Evolutionary conservation across 2,888 invertebrate species (phyloP), one percentile per base, ranked within the genome.

Genomic region (Coelopa pilipes): DNA sequence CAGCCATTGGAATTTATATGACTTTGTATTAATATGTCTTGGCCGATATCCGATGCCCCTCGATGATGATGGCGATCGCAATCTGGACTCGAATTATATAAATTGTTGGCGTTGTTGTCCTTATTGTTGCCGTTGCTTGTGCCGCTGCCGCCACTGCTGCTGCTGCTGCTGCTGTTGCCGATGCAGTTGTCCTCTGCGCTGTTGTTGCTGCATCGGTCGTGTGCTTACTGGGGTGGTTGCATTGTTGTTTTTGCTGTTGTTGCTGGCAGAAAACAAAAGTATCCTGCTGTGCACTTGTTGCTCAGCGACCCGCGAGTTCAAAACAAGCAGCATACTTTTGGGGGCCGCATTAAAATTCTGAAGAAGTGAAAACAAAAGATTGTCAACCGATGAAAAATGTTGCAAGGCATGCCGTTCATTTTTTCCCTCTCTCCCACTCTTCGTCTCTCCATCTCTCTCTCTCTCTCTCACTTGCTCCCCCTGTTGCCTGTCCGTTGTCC

Each of bases 301-400:
- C 80, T 81, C 81, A 47, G 50, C 80, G 46, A 45, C 45, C 50
- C 13, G 13, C 17, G 11, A 21, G 73, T 78, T 78, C 77, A 76
- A 76, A 73, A 75, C 73, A 72, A 76, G 73, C 74, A 75, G 70
- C 74, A 62, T 53, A 71, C 45, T 65, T 69, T 70, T 70, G 63
- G 67, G 9, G 46, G 59, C 72, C 74, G 55, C 74, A 66, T 66
- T 77, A 78, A 77, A 81, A 80, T 81, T 80, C 84, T 80, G 82
- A 83, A 85, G 85, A 84, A 84, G 85, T 85, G 84, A 84, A 84
- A 85, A 85, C 82, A 78, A 84, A 81, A 84, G 83, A 82, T 83
- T 83, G 82, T 81, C 82, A 82, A 83, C 83, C 67, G 63, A 13
- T 21, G 53, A 53, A 53, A 53, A 53, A 53, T 53, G 53, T 53